Evolutionary conservation across 2,113 vertebrate genomes (phyloP).

Genomic region (Corvus moneduloides): DNA sequence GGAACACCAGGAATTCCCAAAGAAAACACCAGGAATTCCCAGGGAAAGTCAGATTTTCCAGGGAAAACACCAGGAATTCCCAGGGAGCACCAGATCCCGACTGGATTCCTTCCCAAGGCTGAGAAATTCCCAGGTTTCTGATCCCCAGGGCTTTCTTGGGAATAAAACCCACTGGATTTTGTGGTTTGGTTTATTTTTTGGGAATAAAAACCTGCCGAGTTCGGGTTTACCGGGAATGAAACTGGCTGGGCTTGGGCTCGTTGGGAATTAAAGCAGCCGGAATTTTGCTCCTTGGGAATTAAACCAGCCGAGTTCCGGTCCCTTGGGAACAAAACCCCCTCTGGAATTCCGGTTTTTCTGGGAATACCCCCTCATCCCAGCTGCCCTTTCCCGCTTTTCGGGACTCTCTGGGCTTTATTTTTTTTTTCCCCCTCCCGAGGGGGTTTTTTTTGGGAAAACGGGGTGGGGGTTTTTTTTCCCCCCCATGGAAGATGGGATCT

Average conservation of each 20-base stretch:
- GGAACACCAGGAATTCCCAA: not conserved
- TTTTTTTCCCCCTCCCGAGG: too few relatives aligned
- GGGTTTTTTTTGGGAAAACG: too few relatives aligned
- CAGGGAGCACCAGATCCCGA: not conserved
- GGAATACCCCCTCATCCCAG: not conserved
- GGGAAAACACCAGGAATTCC: not conserved
- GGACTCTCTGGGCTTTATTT: too few relatives aligned
- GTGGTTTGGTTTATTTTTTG: not conserved
- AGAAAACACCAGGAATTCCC: not conserved
- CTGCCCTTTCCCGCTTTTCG: not conserved
- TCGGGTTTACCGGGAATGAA: not conserved
- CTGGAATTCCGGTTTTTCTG: not conserved
- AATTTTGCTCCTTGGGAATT: not conserved
- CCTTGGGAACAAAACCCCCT: not conserved
- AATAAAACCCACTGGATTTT: not conserved
- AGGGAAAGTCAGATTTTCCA: too few relatives aligned
- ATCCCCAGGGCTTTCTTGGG: not conserved
- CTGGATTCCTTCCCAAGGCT: not conserved
- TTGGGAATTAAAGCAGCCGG: not conserved
- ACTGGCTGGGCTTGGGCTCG: not conserved
- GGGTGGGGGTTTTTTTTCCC: not conserved
- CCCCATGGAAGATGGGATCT: fast-evolving
- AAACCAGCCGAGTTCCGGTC: not conserved
- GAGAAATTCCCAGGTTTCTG: not conserved
- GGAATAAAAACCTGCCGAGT: not conserved